A percentile compares a stretch with the other conserved stretches of the same genome.
Conservation (phyloP, 1,140 invertebrate species). For the Drosophila micromelanica region DNA sequence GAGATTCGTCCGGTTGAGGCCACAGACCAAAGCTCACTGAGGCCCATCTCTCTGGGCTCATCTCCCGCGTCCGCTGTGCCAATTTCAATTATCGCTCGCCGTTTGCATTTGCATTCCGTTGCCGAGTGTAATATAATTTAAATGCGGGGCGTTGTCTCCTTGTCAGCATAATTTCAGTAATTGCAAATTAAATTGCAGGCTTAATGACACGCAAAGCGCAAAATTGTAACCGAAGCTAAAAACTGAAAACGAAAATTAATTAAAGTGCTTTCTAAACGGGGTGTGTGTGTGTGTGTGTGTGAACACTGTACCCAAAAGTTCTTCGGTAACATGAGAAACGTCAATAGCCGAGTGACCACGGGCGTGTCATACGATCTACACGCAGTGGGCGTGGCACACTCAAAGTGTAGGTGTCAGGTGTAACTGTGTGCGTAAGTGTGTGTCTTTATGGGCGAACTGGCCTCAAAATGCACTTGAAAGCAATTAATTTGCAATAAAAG, state of each 20-base stretch:
- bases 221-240: conserved; percentile 15
- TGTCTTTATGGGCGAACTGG: conserved; percentile 33
- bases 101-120: conserved; percentile 14
- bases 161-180: conserved; percentile 60
- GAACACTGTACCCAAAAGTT: too few species aligned
- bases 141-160: conserved; percentile 5
- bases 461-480: conserved; percentile 69
- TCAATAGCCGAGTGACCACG: conserved; percentile 42
- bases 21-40: too few species aligned
- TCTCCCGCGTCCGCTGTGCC: neutral
- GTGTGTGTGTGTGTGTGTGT: too few species aligned
- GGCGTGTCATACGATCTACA: conserved; percentile 62
- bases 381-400: conserved; percentile 12
- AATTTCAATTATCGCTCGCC: conserved; percentile 26
- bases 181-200: conserved; percentile 64
- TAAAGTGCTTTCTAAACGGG: conserved; percentile 50
- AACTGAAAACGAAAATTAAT: conserved; percentile 57
- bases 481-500: conserved; percentile 82
- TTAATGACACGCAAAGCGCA: conserved; percentile 51
- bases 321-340: conserved; percentile 36
- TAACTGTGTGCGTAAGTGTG: conserved; percentile 2
- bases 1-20: neutral
- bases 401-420: neutral
- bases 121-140: conserved; percentile 24
- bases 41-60: too few species aligned